Evolutionary conservation across 2,888 invertebrate genomes (phyloP).

Genomic region (Cryptosula pallasiana): DNA sequence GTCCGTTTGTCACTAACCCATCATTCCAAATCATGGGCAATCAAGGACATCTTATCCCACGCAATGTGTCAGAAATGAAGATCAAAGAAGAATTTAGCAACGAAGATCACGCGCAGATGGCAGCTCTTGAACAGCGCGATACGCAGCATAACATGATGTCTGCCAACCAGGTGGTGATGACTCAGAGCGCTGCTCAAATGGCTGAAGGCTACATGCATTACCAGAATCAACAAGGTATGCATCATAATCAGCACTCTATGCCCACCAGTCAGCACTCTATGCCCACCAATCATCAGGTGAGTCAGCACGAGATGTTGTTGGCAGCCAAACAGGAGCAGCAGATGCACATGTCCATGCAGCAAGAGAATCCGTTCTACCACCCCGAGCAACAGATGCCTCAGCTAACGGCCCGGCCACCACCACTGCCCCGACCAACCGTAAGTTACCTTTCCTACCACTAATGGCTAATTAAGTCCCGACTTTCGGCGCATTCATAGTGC

Average conservation of each 20-base stretch:
- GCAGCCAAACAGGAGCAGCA: slow-evolving; percentile 20
- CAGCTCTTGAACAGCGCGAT: neutral
- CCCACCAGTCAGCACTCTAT: slow-evolving; percentile 21
- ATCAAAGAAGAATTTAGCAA: slow-evolving; percentile 3
- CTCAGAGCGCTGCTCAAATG: slow-evolving; percentile 8
- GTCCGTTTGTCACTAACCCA: neutral
- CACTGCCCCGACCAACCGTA: slow-evolving; percentile 8
- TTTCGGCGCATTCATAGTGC: no score
- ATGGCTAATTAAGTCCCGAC: no score
- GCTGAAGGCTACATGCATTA: slow-evolving; percentile 6
- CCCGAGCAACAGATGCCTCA: slow-evolving; percentile 23
- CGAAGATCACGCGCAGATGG: slow-evolving; percentile 15
- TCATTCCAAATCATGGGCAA: slow-evolving; percentile 4
- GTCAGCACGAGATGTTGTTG: slow-evolving; percentile 25
- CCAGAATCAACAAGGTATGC: slow-evolving; percentile 26
- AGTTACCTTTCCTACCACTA: no score
- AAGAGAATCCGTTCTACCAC: slow-evolving; percentile 13
- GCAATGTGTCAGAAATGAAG: slow-evolving; percentile 3
- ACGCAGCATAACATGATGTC: slow-evolving; percentile 8
- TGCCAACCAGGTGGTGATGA: slow-evolving; percentile 3
- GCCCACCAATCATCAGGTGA: slow-evolving; percentile 20
- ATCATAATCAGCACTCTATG: neutral
- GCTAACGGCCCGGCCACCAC: slow-evolving; percentile 7
- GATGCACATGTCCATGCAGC: slow-evolving; percentile 8
- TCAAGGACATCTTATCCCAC: slow-evolving; percentile 15